Evolutionary conservation across 2,888 invertebrate species (phyloP), one percentile per base, ranked within the genome.

Genomic region (Neuroscelio doddi): DNA sequence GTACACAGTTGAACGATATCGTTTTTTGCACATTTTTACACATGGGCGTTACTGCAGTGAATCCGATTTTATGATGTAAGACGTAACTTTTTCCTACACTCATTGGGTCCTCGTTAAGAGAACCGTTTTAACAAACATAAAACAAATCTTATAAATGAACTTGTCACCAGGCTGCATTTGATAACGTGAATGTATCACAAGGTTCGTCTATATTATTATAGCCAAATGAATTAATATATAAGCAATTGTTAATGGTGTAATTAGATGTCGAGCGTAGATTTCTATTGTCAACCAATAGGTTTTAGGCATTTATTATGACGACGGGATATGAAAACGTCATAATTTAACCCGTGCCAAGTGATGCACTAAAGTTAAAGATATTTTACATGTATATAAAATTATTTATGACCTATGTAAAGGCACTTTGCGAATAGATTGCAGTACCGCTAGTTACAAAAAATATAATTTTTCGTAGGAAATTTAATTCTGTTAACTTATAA

Each of bases 11-110:
- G 62, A 64, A 66, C 45, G 53, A 62, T 71, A 78, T 79, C 71
- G 68, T 75, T 79, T n/a, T 78, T 80, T 79, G 79, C 79, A 78
- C 78, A 64, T 77, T 77, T 79, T 73, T 78, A 78, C 74, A 71
- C 56, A 56, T 44, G 27, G 49, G 14, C 12, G 34, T 34, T 34
- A 34, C 14, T 3, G 15, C 17, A 39, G 45, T 41, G 56, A 30
- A 50, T 50, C 32, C 51, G 41, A 62, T 46, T 50, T 56, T 62
- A 50, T 38, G 26, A 56, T 38, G 15, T 62, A 56, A 62, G 34
- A 32, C 50, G 21, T 49, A 39, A 50, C 44, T 51, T 59, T 56
- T 59, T 59, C 59, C 10, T 30, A 9, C n/a, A 30, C 9, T 30
- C 30, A 30, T 3, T 30, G 3, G 3, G 30, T 4, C 3, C 8